Conservation (phyloP, 2,113 vertebrate species). For the Tachysurus vachellii region DNA sequence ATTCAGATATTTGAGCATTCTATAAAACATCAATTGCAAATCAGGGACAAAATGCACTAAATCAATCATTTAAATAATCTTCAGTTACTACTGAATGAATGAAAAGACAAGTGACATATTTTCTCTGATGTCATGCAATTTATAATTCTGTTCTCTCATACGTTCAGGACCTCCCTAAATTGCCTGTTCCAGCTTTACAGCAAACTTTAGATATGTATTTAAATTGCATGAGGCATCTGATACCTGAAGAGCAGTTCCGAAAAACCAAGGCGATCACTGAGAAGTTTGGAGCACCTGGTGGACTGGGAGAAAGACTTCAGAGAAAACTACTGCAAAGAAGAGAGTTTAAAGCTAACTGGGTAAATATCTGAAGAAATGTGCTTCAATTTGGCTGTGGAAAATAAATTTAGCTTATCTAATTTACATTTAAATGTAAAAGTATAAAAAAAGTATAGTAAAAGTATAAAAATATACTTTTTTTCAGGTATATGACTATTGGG, state of each 20-base stretch:
- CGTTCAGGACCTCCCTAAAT: conserved; percentile 81
- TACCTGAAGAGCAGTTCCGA: conserved; percentile 83
- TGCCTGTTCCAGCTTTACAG: conserved; percentile 85
- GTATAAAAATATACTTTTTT: conserved; percentile 30
- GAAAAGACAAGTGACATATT: background rate
- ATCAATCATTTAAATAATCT: conserved; percentile 32
- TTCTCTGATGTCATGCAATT: background rate
- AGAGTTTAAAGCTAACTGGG: conserved; percentile 86
- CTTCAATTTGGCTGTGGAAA: background rate
- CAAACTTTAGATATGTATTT: conserved; percentile 88
- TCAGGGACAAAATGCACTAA: background rate
- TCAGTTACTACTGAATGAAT: conserved; percentile 4
- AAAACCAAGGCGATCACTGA: conserved; percentile 78
- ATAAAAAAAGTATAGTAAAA: background rate
- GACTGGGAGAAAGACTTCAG: conserved; percentile 85
- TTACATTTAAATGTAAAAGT: background rate
- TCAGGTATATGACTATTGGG: conserved; percentile 91
- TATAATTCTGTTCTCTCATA: conserved; percentile 12
- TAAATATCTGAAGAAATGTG: conserved; percentile 58
- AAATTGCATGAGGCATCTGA: conserved; percentile 82
- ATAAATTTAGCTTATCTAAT: background rate
- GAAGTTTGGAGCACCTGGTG: conserved; percentile 81
- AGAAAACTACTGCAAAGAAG: conserved; percentile 81
- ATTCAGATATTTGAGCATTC: background rate
- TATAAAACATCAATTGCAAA: background rate